These are phyloP conservation scores for Artemia sinica DNA, from an alignment of 2,888 invertebrate genomes.

Conservation along the genomic window DNA sequence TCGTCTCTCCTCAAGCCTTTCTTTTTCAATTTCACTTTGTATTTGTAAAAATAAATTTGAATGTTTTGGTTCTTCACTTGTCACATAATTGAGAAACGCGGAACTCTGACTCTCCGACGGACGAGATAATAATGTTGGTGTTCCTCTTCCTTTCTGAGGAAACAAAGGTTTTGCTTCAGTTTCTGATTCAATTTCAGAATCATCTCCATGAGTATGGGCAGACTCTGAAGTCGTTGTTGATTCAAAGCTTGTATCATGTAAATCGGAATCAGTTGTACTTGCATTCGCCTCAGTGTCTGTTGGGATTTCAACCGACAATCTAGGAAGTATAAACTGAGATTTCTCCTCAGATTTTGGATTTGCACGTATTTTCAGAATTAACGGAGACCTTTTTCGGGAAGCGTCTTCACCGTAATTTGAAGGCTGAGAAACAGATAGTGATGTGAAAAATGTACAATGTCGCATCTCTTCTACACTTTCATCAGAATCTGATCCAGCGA, in stretches of 20 bases:
- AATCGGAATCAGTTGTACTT: background rate
- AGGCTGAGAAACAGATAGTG: background rate
- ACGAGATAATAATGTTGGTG: background rate
- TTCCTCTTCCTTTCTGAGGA: background rate
- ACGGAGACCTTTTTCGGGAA: background rate
- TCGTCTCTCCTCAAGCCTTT: background rate
- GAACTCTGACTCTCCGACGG: constrained; percentile 3
- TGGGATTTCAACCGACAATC: background rate
- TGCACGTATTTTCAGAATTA: constrained; percentile 11
- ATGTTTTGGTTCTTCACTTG: constrained; percentile 13
- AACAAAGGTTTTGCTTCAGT: background rate
- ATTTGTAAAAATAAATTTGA: background rate
- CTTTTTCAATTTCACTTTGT: constrained; percentile 4
- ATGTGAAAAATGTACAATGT: background rate
- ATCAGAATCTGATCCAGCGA: background rate
- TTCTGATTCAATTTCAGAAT: background rate
- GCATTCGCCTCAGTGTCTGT: constrained; percentile 6
- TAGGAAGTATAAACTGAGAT: background rate
- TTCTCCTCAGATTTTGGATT: background rate
- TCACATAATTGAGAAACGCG: constrained; percentile 7
- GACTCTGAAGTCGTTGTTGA: background rate
- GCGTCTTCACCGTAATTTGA: background rate
- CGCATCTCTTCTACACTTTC: background rate
- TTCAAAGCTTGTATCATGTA: constrained; percentile 4
- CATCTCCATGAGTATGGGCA: background rate